Percentiles rank a stretch among this genome's conserved stretches.
These are phyloP conservation scores for Callionymus lyra DNA, from an alignment of 2,113 vertebrate genomes.

Conservation along the genomic window DNA sequence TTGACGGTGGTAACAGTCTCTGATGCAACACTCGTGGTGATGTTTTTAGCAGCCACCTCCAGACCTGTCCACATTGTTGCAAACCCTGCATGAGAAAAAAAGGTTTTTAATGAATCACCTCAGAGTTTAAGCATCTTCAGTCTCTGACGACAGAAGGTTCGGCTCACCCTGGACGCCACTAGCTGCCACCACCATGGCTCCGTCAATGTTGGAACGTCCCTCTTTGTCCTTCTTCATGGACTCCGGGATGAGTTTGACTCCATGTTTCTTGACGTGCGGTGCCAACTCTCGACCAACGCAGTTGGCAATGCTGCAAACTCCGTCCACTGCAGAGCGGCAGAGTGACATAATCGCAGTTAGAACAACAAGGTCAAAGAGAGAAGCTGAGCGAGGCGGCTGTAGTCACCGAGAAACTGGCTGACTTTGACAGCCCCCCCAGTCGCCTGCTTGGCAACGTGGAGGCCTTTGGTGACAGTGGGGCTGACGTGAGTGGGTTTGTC, in stretches of 20 bases:
- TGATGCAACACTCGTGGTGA: conserved; percentile 81
- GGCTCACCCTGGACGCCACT: conserved; percentile 87
- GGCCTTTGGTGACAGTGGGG: conserved; percentile 80
- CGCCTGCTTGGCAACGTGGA: conserved; percentile 90
- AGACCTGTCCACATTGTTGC: conserved; percentile 94
- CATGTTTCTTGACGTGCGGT: conserved; percentile 91
- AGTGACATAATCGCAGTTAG: conserved; percentile 13
- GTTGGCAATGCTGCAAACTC: conserved; percentile 80
- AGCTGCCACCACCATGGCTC: conserved; percentile 91
- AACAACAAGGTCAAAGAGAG: conserved; percentile 13
- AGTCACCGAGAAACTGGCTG: conserved; percentile 91
- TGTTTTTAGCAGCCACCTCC: conserved; percentile 87
- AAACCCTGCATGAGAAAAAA: conserved; percentile 70
- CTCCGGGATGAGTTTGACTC: conserved; percentile 91
- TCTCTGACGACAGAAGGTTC: no score
- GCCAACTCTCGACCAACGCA: conserved; percentile 86
- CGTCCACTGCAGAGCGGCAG: conserved; percentile 74
- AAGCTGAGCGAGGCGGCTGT: conserved; percentile 1
- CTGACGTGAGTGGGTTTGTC: conserved; percentile 85
- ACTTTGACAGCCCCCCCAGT: conserved; percentile 94
- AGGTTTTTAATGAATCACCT: background rate
- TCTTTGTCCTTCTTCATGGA: conserved; percentile 90
- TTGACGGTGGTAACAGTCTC: conserved; percentile 90
- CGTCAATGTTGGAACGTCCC: conserved; percentile 84
- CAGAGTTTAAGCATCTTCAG: background rate